Evolutionary conservation across 1,140 invertebrate genomes (phyloP).

Genomic region (Dendrolimus kikuchii): DNA sequence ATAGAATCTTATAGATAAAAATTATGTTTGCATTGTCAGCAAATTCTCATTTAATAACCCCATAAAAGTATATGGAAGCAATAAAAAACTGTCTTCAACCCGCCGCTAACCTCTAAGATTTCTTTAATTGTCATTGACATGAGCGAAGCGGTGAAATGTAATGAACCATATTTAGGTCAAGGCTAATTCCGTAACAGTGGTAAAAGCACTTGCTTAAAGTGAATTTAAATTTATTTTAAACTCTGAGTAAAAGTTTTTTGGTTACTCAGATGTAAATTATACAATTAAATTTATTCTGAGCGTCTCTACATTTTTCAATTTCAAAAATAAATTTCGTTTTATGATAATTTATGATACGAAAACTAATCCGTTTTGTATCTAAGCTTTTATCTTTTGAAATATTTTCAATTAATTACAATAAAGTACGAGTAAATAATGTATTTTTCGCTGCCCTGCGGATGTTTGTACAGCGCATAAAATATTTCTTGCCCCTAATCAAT

Average conservation of each 20-base stretch:
- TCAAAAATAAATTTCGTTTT: no score
- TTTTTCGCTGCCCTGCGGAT: neutral
- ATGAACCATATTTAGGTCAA: conserved; percentile 51
- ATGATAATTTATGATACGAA: no score
- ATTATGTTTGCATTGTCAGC: conserved; percentile 3
- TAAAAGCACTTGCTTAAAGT: neutral
- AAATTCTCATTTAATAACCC: conserved; percentile 15
- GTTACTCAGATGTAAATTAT: no score
- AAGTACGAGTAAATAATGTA: no score
- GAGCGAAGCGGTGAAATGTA: conserved; percentile 44
- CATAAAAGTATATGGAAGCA: conserved; percentile 36
- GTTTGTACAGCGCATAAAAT: neutral
- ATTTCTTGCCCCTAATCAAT: neutral
- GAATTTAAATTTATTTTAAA: neutral
- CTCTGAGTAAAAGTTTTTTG: no score
- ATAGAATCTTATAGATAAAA: no score
- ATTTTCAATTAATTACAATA: no score
- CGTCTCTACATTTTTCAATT: no score
- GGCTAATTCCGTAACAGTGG: conserved; percentile 19
- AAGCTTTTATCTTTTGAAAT: no score
- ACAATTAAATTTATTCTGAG: no score
- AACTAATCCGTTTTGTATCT: no score
- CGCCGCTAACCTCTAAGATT: conserved; percentile 28
- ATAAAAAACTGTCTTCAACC: conserved; percentile 35
- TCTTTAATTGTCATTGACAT: conserved; percentile 42